Base-by-base conservation (phyloP, 2,797 vertebrate species). In the Myotis planiceps region DNA sequence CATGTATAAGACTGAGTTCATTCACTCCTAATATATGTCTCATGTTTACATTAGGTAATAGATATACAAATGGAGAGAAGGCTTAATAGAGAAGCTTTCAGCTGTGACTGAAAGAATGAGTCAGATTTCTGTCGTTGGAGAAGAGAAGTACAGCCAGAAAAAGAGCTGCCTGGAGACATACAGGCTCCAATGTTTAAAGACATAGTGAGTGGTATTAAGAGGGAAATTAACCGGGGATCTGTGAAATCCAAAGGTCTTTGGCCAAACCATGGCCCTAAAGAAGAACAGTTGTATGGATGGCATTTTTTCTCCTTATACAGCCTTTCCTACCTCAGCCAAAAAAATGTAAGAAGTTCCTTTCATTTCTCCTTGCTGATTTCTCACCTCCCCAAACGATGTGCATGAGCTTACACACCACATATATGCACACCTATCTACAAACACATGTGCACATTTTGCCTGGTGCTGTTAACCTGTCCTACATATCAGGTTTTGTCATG, bases 221-320 rank as follows among this genome's bases (percentile, higher is more conserved):
- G 15, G 32, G 9, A 78, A 78, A 74, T 81, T 78, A 51, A 68
- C 3, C 14, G n/a, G 18, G 9, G 27, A 42, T 88, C 51, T 78
- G 12, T n/a, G 12, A 96, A 93, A 90, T 37, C 51, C 34, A 85
- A 78, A 92, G 27, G 1, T 63, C 71, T 86, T 95, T 93, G 65
- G 6, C 34, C 42, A 90, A 84, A 58, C 18, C 6, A 18, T 18
- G 18, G 8, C 21, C 47, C 10, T 34, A n/a, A n/a, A 27, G 29
- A 80, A 76, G 74, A 88, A 14, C 0, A 29, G 4, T 65, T 74
- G 3, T 29, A 12, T 15, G n/a, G 39, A 32, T 15, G n/a, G 74
- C 60, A 63, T n/a, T 16, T 9, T 78, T 90, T 15, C 34, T 89
- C n/a, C 10, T 71, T 49, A 9, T 29, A 32, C 4, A 34, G 42